A percentile compares a stretch with the other conserved stretches of the same genome.
phyloP scores from a whole-genome alignment of 1,140 invertebrate genomes.

The Lamellibrachia luymesi region DNA sequence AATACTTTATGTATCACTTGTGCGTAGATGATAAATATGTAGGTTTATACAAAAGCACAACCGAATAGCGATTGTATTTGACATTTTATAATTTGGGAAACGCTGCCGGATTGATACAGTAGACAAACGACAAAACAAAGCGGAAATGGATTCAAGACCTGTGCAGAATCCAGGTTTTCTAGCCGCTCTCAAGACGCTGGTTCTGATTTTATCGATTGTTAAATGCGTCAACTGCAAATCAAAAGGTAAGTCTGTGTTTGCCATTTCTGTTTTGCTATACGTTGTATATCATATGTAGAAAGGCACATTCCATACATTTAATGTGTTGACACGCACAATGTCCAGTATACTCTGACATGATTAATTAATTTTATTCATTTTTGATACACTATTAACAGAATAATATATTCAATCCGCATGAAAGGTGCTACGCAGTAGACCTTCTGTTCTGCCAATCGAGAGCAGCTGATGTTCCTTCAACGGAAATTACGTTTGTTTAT shows the following conservation, averaged over 20 bases:
- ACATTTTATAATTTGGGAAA: neutral
- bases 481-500: neutral
- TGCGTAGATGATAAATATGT: neutral
- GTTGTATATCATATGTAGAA: neutral
- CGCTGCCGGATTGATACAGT: neutral
- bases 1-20: too few species aligned
- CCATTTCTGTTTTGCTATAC: neutral
- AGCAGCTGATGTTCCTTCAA: neutral
- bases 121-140: neutral
- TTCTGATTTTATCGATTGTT: neutral
- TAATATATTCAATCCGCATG: neutral
- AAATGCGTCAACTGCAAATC: neutral
- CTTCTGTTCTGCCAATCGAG: neutral
- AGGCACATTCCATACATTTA: neutral
- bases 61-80: neutral
- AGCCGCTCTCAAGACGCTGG: neutral
- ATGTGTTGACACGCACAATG: neutral
- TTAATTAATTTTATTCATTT: neutral
- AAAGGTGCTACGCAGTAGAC: neutral
- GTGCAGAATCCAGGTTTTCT: neutral
- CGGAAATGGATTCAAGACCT: neutral
- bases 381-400: neutral
- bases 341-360: neutral
- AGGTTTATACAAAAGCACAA: neutral
- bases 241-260: neutral